These are phyloP conservation scores for Ceyx cyanopectus DNA, from an alignment of 2,113 vertebrate genomes.

Conservation along the genomic window DNA sequence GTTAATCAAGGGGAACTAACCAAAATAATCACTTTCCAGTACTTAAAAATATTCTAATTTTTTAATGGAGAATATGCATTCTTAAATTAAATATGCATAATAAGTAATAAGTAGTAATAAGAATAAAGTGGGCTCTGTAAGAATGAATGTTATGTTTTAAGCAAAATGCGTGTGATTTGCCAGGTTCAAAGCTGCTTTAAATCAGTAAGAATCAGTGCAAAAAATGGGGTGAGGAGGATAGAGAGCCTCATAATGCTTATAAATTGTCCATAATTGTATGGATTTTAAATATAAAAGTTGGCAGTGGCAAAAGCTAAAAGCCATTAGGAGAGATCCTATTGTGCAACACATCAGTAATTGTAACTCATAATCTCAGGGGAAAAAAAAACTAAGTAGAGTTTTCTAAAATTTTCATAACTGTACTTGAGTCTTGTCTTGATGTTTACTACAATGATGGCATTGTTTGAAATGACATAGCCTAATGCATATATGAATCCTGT, in stretches of 20 bases:
- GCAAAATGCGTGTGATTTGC: conserved; percentile 80
- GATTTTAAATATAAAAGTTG: conserved; percentile 89
- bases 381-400: conserved; percentile 80
- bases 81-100: conserved; percentile 89
- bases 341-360: conserved; percentile 72
- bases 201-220: conserved; percentile 77
- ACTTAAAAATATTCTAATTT: conserved; percentile 84
- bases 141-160: conserved; percentile 77
- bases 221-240: conserved; percentile 81
- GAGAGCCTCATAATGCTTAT: conserved; percentile 89
- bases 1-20: conserved; percentile 81
- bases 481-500: conserved; percentile 91
- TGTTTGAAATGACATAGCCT: conserved; percentile 85
- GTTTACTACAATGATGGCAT: conserved; percentile 84
- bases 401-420: conserved; percentile 88
- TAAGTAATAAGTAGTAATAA: conserved; percentile 84
- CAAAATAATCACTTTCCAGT: conserved; percentile 80
- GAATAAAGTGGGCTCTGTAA: conserved; percentile 82
- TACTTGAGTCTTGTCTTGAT: conserved; percentile 83
- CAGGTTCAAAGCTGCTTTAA: conserved; percentile 76
- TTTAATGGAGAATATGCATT: conserved; percentile 87
- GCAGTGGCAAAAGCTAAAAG: conserved; percentile 93
- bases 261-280: conserved; percentile 94
- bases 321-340: conserved; percentile 91
- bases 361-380: conserved; percentile 84